Evolutionary conservation across 2,113 vertebrate species (phyloP).

Genomic region (Cricetomys ansorgei): DNA sequence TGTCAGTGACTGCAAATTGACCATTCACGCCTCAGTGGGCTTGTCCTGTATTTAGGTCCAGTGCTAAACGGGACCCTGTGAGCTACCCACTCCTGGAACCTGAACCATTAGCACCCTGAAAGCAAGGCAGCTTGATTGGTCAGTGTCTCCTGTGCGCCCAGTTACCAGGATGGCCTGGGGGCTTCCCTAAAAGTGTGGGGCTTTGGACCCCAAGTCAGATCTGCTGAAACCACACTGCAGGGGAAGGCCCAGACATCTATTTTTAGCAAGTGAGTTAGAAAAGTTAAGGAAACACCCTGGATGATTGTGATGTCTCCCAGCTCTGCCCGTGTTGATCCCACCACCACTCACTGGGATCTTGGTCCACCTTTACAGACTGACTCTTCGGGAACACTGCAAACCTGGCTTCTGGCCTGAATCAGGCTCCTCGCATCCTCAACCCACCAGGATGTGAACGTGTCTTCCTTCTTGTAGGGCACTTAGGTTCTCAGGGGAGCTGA

Average conservation of each 20-base stretch:
- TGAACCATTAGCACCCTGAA: background rate
- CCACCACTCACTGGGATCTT: background rate
- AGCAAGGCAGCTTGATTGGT: background rate
- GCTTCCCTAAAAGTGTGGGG: background rate
- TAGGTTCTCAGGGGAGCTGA: constrained; percentile 61
- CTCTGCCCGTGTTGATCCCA: background rate
- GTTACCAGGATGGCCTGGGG: constrained; percentile 5
- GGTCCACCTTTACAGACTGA: background rate
- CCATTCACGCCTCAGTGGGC: background rate
- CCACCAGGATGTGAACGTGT: background rate
- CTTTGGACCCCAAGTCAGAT: background rate
- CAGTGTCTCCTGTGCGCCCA: background rate
- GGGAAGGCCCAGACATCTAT: constrained; percentile 8
- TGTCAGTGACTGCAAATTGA: background rate
- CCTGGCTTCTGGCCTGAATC: background rate
- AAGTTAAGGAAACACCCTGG: constrained; percentile 3
- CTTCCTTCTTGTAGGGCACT: constrained; percentile 62
- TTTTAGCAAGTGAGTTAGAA: constrained; percentile 51
- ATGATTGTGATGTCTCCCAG: background rate
- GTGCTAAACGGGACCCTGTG: background rate
- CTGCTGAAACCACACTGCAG: constrained; percentile 17
- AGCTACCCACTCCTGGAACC: background rate
- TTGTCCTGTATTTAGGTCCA: background rate
- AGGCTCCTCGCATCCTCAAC: background rate
- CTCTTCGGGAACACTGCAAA: background rate